These are phyloP conservation scores for Lutjanus campechanus DNA, from an alignment of 2,797 vertebrate genomes.

Conservation along the genomic window DNA sequence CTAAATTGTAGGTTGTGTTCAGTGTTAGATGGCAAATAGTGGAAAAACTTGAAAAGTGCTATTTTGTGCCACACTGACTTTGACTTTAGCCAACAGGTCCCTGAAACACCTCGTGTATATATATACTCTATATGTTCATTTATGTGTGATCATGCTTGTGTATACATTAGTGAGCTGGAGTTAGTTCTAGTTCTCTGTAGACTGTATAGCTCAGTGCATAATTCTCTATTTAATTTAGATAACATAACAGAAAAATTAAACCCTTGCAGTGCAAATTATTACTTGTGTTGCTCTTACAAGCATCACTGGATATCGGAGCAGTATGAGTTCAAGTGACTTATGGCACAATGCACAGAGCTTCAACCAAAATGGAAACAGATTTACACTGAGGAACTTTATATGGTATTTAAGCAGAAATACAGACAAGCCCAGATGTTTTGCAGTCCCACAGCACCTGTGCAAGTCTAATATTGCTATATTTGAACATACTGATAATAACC, in stretches of 20 bases:
- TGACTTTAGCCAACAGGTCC: neutral
- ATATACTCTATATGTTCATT: neutral
- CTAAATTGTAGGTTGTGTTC: too few species aligned
- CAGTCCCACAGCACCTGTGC: neutral
- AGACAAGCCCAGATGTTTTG: neutral
- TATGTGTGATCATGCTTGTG: neutral
- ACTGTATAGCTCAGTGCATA: neutral
- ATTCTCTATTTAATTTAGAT: constrained; percentile 11
- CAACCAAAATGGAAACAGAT: neutral
- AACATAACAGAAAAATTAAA: neutral
- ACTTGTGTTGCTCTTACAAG: constrained; percentile 18
- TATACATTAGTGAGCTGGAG: neutral
- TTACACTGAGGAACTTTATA: neutral
- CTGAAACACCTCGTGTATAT: neutral
- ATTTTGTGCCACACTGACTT: too few species aligned
- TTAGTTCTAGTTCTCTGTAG: neutral
- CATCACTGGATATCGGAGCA: constrained; percentile 1
- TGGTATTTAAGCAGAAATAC: neutral
- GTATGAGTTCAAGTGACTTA: neutral
- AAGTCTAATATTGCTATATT: neutral
- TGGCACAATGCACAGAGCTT: neutral
- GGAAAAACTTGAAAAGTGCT: too few species aligned
- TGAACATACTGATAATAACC: neutral
- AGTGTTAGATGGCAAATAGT: too few species aligned
- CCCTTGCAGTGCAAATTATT: neutral